Evolutionary conservation across 1,140 invertebrate species (phyloP), one percentile per base, ranked within the genome.

Genomic region (Oedothorax gibbosus): DNA sequence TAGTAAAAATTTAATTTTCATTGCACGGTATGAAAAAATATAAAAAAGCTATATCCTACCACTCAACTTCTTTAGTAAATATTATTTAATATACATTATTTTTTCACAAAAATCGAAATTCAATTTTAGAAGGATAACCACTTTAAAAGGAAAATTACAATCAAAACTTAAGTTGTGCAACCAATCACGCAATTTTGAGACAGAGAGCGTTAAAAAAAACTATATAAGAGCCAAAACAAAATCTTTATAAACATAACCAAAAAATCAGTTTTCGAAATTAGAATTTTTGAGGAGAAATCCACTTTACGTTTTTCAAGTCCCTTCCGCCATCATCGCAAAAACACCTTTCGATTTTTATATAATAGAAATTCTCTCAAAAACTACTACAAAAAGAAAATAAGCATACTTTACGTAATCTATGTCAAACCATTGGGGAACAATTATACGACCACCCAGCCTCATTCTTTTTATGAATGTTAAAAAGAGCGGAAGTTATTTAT

Each of bases 401-500:
- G 12, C 12, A 62, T 18, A 5, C 49, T 64, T 51, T 78, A 78
- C 53, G 76, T 66, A 78, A 78, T 78, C 76, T 78, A n/a, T 53
- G 62, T 51, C 51, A 21, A 54, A 21, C 12, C 76, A 66, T 10
- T 54, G n/a, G 76, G 76, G 76, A 78, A 49, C 18, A 78, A 78
- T 78, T 78, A 78, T 68, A 49, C 76, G 18, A n/a, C 60, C 8
- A 14, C 8, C 18, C 7, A 12, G 60, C 9, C 57, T 54, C 18
- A 35, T 68, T 50, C 20, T 77, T 77, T 77, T 50, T 77, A 77
- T 77, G n/a, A 64, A 51, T 7, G 15, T 12, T 50, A 64, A 77
- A 62, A 64, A 62, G 51, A 21, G 15, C 49, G 57, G 9, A 56
- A 20, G 53, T 73, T 78, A 78, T 78, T 78, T 78, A 78, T 78